Evolutionary conservation across 2,888 invertebrate genomes (phyloP).

Genomic region (Bibio marci): DNA sequence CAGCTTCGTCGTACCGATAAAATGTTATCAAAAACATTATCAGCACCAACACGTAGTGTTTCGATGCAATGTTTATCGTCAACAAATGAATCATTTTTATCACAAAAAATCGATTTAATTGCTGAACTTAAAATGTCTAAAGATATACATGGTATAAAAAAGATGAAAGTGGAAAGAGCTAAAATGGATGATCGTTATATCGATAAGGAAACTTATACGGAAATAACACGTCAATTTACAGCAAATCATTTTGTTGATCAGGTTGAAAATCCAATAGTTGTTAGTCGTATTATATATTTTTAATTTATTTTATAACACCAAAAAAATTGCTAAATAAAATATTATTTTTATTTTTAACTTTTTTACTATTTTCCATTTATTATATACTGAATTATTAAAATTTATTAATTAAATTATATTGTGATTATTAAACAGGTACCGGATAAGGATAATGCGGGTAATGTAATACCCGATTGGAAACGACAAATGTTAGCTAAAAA

Average conservation of each 20-base stretch:
- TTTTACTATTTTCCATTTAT: neutral
- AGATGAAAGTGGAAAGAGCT: slow-evolving; percentile 77
- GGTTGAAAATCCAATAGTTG: slow-evolving; percentile 36
- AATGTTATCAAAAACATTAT: slow-evolving; percentile 62
- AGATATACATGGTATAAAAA: slow-evolving; percentile 85
- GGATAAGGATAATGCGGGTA: slow-evolving; percentile 74
- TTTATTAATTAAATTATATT: neutral
- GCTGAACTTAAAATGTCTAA: slow-evolving; percentile 85
- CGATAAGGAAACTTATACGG: slow-evolving; percentile 71
- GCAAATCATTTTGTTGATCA: slow-evolving; percentile 79
- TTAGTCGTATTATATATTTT: slow-evolving; percentile 4
- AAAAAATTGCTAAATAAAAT: too few relatives aligned
- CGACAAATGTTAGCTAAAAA: slow-evolving; percentile 88
- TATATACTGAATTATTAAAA: neutral
- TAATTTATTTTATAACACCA: neutral
- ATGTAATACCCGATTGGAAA: slow-evolving; percentile 87
- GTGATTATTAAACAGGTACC: slow-evolving; percentile 52
- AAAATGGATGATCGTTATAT: slow-evolving; percentile 64
- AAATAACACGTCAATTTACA: slow-evolving; percentile 69
- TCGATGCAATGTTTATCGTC: slow-evolving; percentile 55
- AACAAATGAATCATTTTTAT: slow-evolving; percentile 48
- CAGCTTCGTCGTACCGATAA: slow-evolving; percentile 56
- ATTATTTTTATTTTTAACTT: too few relatives aligned
- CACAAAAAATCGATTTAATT: slow-evolving; percentile 71
- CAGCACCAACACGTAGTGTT: slow-evolving; percentile 64